These are phyloP conservation scores for Daphoenositta chrysoptera DNA, from an alignment of 2,113 vertebrate species.

Conservation along the genomic window DNA sequence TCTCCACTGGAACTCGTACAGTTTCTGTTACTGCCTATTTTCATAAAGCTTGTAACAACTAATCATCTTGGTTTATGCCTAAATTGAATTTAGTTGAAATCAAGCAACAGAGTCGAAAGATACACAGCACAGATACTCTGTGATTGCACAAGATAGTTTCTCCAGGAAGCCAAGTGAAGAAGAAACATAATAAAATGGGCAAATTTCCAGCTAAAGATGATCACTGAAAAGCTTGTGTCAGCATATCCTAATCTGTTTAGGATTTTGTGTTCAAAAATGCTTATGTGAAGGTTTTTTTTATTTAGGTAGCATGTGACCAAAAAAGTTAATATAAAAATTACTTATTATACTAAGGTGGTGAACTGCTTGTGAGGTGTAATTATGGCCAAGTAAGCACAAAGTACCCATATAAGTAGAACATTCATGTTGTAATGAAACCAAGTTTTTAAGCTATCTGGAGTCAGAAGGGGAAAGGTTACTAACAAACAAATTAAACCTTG, in stretches of 20 bases:
- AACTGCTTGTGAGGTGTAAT: not conserved
- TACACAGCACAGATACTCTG: not conserved
- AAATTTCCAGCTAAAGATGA: not conserved
- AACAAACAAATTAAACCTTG: not conserved
- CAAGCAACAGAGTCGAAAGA: not conserved
- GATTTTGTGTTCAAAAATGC: not conserved
- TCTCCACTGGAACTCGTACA: not conserved
- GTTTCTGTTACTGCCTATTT: not conserved
- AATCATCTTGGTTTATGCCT: not conserved
- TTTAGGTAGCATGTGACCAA: not conserved
- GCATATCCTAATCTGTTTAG: not conserved
- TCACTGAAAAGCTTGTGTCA: not conserved
- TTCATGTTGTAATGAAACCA: not conserved
- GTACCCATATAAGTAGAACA: not conserved
- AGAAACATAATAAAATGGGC: not conserved
- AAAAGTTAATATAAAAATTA: not conserved
- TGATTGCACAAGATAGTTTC: not conserved
- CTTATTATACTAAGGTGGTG: not conserved
- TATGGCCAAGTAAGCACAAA: not conserved
- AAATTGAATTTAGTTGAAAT: conserved; percentile 25
- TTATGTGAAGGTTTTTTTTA: not conserved
- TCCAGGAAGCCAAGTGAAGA: not conserved
- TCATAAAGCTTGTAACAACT: not conserved
- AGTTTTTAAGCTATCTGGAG: not conserved
- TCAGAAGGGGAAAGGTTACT: not conserved